Base-by-base conservation (phyloP, 2,797 vertebrate genomes). In the Danio kyathit region DNA sequence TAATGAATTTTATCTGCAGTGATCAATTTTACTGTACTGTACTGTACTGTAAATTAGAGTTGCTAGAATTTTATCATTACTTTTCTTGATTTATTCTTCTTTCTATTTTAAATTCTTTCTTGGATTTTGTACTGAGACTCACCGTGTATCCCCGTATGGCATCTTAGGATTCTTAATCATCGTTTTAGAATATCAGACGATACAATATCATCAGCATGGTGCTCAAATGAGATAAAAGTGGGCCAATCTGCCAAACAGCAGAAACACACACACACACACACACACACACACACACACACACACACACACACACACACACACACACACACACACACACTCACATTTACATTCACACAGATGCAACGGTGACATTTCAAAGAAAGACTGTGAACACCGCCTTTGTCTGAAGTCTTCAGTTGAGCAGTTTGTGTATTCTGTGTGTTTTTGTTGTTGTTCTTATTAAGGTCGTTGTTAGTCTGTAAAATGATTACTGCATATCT, bases 401-500 rank as follows among this genome's bases (percentile, higher is more conserved):
- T 69, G 61, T 76, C 72, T 64, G 29, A 40, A 84, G 75, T 46
- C 54, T 57, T 69, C 48, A 44, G n/a, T 66, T 65, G 43, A 79
- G 67, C 65, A 69, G 59, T 49, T 56, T 73, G 76, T 82, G 85
- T 87, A 59, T 86, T 56, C 76, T 87, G 29, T 29, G 83, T 85
- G 76, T 83, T 80, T 64, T 63, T 9, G 51, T 54, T 77, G 74
- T 85, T 14, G 56, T 81, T 29, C 29, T 29, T 82, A 84, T 73
- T 77, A 85, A 86, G 75, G 85, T 86, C 83, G 84, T 60, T 79
- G 44, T 75, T 52, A 19, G 16, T 56, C 14, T 10, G 38, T 82
- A 40, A 46, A 49, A 86, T 86, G 12, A n/a, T 90, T 90, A 19
- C 89, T 61, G 65, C 84, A 54, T 65, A 72, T 74, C 48, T 65